Percentiles rank a stretch among this genome's conserved stretches.
phyloP scores from a whole-genome alignment of 2,113 vertebrate species.

The Oxyura jamaicensis region DNA sequence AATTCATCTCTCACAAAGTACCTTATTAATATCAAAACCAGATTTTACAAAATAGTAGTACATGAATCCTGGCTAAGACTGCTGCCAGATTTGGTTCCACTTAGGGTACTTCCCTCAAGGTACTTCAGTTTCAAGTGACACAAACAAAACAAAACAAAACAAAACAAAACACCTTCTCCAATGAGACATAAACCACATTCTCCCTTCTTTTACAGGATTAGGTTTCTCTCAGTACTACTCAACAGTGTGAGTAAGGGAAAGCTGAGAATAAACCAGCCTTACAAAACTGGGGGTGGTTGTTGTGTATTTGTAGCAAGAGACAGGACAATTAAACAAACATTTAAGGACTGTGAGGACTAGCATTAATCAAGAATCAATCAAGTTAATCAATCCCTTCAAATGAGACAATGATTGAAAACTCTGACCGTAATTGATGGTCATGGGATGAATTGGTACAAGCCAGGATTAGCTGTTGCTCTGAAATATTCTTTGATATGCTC shows the following conservation, averaged over 20 bases:
- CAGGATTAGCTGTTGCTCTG: not conserved
- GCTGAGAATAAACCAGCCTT: not conserved
- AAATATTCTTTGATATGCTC: not conserved
- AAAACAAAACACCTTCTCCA: not conserved
- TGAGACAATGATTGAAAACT: not conserved
- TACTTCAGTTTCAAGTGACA: not conserved
- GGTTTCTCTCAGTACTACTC: not conserved
- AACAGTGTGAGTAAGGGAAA: not conserved
- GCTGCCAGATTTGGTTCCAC: not conserved
- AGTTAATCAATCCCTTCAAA: not conserved
- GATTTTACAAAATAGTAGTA: not conserved
- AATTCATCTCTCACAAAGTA: not conserved
- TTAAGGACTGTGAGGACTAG: not conserved
- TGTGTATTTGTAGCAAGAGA: not conserved
- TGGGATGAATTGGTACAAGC: not conserved
- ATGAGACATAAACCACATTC: not conserved
- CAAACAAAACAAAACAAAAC: not conserved
- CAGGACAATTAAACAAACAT: not conserved
- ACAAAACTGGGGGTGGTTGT: not conserved
- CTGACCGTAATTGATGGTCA: not conserved
- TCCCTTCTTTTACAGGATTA: not conserved
- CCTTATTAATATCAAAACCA: not conserved
- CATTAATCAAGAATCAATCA: not conserved
- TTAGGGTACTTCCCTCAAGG: not conserved
- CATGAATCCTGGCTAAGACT: not conserved